Evolutionary conservation across 2,888 invertebrate species (phyloP).

Genomic region (Dasysyrphus tricinctus): DNA sequence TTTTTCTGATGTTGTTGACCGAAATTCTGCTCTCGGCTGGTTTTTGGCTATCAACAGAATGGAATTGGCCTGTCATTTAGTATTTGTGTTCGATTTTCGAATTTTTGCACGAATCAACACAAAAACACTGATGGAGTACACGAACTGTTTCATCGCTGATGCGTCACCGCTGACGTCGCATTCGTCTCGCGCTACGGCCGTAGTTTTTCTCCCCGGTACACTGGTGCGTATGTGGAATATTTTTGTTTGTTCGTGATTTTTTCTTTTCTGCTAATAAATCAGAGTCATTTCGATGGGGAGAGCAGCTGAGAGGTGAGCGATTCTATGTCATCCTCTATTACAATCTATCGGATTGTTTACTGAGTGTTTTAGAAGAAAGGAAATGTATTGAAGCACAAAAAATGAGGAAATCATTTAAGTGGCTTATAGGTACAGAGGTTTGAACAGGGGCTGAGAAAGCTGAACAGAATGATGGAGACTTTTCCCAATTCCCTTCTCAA

Average conservation of each 20-base stretch:
- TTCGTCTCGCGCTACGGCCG: neutral
- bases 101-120: constrained; percentile 71
- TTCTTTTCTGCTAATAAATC: constrained; percentile 56
- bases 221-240: constrained; percentile 70
- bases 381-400: constrained; percentile 55
- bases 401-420: constrained; percentile 74
- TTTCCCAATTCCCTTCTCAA: neutral
- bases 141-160: constrained; percentile 44
- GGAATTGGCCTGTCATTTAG: constrained; percentile 73
- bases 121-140: constrained; percentile 62
- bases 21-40: constrained; percentile 42
- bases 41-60: constrained; percentile 64
- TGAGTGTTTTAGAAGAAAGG: constrained; percentile 40
- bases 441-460: neutral
- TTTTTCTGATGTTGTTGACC: constrained; percentile 29
- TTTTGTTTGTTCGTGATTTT: constrained; percentile 16
- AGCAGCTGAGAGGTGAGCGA: neutral
- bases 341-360: constrained; percentile 58
- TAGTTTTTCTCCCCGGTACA: constrained; percentile 22
- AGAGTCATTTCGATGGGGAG: constrained; percentile 23
- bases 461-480: neutral
- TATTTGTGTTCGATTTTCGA: constrained; percentile 61
- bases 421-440: constrained; percentile 60
- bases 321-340: constrained; percentile 69
- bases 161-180: neutral